Evolutionary conservation across 2,113 vertebrate genomes (phyloP).

Genomic region (Capreolus pygargus): DNA sequence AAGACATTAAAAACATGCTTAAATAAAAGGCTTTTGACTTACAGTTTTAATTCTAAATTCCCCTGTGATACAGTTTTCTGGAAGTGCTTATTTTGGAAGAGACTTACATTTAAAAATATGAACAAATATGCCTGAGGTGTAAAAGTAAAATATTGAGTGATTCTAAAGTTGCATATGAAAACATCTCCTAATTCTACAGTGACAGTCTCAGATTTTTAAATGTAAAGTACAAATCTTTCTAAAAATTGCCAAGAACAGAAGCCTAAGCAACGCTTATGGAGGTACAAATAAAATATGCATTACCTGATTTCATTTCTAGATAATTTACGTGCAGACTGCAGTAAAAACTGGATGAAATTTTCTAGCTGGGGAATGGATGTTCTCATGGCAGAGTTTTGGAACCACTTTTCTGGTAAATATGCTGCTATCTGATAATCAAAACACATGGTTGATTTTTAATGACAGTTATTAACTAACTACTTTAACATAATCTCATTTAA

Average conservation of each 20-base stretch:
- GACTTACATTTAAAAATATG: slow-evolving; percentile 4
- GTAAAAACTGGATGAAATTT: slow-evolving; percentile 87
- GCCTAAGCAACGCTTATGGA: background rate
- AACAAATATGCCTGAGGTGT: background rate
- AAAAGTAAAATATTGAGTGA: slow-evolving; percentile 1
- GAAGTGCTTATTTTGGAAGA: slow-evolving; percentile 1
- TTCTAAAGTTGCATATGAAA: background rate
- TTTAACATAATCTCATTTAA: background rate
- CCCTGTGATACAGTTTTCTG: background rate
- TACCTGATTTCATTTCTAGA: slow-evolving; percentile 82
- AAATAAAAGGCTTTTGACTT: background rate
- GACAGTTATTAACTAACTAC: background rate
- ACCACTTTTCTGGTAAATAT: slow-evolving; percentile 89
- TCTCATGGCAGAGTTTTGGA: slow-evolving; percentile 77
- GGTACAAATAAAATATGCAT: background rate
- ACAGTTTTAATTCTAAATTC: slow-evolving; percentile 16
- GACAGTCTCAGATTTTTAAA: background rate
- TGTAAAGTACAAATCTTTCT: background rate
- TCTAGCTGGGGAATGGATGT: slow-evolving; percentile 85
- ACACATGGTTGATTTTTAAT: background rate
- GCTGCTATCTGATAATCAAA: slow-evolving; percentile 81
- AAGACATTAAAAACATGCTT: background rate
- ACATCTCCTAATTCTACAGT: background rate
- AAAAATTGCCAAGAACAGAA: background rate
- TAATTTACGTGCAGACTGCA: slow-evolving; percentile 80